Evolutionary conservation across 2,797 vertebrate genomes (phyloP).

Genomic region (Dipus sagitta): DNA sequence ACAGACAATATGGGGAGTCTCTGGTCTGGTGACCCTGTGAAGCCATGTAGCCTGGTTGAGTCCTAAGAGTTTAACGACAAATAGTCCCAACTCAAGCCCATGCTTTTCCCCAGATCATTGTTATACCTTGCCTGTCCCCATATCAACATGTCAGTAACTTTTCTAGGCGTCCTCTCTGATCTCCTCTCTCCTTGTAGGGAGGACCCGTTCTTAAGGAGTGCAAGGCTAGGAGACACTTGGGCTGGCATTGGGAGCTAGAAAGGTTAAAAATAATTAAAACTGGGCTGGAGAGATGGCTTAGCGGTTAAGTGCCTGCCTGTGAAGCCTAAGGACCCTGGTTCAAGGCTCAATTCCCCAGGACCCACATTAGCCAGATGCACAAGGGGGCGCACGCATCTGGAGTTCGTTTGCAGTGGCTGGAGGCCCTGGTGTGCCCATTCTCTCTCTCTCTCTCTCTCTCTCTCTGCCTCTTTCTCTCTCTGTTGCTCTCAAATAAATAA

Average conservation of each 20-base stretch:
- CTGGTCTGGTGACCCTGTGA: neutral
- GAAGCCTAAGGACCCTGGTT: no score
- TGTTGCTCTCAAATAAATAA: no score
- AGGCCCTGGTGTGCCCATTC: no score
- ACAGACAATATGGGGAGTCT: neutral
- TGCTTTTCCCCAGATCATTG: neutral
- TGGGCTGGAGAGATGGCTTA: no score
- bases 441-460: no score
- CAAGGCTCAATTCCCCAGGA: no score
- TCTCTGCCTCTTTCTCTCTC: no score
- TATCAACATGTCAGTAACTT: neutral
- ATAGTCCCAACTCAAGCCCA: neutral
- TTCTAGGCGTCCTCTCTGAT: neutral
- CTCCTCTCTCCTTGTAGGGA: neutral
- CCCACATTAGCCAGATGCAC: no score
- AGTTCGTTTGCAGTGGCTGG: no score
- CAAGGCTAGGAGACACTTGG: neutral
- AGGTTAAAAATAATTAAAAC: neutral
- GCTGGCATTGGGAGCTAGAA: conserved; percentile 7
- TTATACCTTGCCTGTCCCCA: neutral
- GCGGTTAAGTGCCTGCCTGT: no score
- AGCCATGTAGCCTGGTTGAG: neutral
- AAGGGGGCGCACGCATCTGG: no score
- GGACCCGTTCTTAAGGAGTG: neutral
- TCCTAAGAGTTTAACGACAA: conserved; percentile 32